Evolutionary conservation across 2,113 vertebrate species (phyloP).

Genomic region (Sceloporus tristichus): DNA sequence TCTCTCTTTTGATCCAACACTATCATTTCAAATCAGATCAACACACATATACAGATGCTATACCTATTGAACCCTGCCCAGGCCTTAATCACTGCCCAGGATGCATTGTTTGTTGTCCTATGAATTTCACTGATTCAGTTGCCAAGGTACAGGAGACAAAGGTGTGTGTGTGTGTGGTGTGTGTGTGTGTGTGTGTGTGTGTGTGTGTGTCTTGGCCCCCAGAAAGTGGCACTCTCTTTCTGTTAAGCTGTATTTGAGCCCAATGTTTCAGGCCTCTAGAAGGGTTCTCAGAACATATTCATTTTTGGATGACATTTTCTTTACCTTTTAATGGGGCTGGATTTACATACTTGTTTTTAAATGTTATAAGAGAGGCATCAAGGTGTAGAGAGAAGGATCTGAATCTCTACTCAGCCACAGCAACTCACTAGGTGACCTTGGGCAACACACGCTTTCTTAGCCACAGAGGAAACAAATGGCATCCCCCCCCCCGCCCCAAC

Average conservation of each 20-base stretch:
- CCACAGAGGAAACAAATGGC: too few relatives aligned
- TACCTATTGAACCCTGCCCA: background rate
- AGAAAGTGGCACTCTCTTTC: background rate
- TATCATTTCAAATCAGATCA: background rate
- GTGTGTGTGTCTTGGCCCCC: background rate
- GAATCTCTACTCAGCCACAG: too few relatives aligned
- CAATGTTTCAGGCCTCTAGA: background rate
- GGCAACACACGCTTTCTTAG: too few relatives aligned
- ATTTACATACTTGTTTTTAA: background rate
- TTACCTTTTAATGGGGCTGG: background rate
- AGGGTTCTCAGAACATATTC: too few relatives aligned
- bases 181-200: too few relatives aligned
- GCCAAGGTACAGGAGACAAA: too few relatives aligned
- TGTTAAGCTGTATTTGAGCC: background rate
- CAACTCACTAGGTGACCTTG: too few relatives aligned
- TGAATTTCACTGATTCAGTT: background rate
- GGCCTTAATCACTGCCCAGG: background rate
- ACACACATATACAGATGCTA: background rate
- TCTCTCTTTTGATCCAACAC: too few relatives aligned
- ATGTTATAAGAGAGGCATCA: background rate
- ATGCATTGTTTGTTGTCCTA: too few relatives aligned
- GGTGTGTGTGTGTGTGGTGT: too few relatives aligned
- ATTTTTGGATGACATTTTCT: background rate
- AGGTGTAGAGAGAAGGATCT: too few relatives aligned
- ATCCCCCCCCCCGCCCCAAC: too few relatives aligned